phyloP scores from a whole-genome alignment of 2,113 vertebrate species.

The Cyanocitta stelleri region DNA sequence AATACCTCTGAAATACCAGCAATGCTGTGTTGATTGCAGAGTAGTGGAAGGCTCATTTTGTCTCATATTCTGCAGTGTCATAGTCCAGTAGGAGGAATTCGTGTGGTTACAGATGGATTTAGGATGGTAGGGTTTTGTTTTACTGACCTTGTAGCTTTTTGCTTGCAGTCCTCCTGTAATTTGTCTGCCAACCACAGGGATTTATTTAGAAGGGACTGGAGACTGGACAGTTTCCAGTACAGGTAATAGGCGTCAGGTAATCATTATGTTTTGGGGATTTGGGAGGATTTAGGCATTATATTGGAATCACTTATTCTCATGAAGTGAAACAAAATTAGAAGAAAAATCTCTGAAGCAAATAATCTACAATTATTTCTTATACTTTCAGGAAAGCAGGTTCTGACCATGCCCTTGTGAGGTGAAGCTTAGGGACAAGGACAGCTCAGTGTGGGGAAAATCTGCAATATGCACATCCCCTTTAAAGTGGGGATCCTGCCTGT shows the following conservation, averaged over 20 bases:
- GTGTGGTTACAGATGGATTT: constrained; percentile 8
- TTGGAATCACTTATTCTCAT: neutral
- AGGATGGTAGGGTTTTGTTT: neutral
- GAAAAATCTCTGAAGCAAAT: neutral
- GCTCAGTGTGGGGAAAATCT: neutral
- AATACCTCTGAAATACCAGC: constrained; percentile 28
- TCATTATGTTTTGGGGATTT: neutral
- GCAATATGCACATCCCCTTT: neutral
- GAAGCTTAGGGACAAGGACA: neutral
- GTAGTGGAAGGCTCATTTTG: constrained; percentile 5
- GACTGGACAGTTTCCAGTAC: neutral
- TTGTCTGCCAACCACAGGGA: constrained; percentile 1
- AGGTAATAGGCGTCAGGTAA: neutral
- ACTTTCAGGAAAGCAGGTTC: neutral
- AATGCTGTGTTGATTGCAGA: neutral
- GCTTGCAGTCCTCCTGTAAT: neutral
- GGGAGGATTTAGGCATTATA: neutral
- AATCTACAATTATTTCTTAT: neutral
- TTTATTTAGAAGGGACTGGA: neutral
- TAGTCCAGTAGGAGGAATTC: neutral
- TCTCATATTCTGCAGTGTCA: constrained; percentile 12
- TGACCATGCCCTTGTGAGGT: neutral
- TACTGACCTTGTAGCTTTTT: constrained; percentile 1
- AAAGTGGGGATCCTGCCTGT: neutral
- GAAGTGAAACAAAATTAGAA: neutral